These are phyloP conservation scores for Clarias pachynema DNA, from an alignment of 2,797 vertebrate genomes.

Conservation along the genomic window DNA sequence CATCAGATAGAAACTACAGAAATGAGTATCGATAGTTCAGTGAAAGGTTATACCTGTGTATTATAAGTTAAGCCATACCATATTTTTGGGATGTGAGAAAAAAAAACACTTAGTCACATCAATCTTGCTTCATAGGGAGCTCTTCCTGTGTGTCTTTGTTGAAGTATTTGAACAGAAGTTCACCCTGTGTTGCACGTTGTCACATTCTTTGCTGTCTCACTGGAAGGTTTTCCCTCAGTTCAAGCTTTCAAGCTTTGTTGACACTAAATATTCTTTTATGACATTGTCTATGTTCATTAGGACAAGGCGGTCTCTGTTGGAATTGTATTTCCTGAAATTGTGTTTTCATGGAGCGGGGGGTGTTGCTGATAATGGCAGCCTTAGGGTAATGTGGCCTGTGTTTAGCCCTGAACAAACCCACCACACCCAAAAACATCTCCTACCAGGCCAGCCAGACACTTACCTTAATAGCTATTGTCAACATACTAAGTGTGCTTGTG, in stretches of 20 bases:
- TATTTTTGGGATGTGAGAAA: background rate
- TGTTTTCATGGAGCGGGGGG: conserved; percentile 1
- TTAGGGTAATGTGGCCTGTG: conserved; percentile 6
- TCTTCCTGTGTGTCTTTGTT: background rate
- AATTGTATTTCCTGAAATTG: conserved; percentile 31
- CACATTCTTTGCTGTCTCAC: conserved; percentile 13
- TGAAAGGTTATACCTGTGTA: background rate
- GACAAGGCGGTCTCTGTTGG: conserved; percentile 5
- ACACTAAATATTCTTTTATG: conserved; percentile 41
- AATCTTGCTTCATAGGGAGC: background rate
- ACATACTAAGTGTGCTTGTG: conserved; percentile 28
- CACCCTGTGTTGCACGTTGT: background rate
- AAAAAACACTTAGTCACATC: background rate
- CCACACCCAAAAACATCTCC: conserved; percentile 52
- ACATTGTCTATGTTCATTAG: background rate
- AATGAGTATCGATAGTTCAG: background rate
- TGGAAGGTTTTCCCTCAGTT: background rate
- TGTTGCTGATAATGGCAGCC: conserved; percentile 37
- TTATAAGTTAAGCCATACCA: background rate
- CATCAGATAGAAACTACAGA: conserved; percentile 13
- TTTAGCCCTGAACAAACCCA: conserved; percentile 41
- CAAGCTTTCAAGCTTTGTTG: conserved; percentile 43
- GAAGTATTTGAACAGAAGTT: background rate
- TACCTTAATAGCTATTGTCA: conserved; percentile 26
- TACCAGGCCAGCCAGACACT: background rate